Base-by-base conservation (phyloP, 2,113 vertebrate species). In the Mastomys natalensis region DNA sequence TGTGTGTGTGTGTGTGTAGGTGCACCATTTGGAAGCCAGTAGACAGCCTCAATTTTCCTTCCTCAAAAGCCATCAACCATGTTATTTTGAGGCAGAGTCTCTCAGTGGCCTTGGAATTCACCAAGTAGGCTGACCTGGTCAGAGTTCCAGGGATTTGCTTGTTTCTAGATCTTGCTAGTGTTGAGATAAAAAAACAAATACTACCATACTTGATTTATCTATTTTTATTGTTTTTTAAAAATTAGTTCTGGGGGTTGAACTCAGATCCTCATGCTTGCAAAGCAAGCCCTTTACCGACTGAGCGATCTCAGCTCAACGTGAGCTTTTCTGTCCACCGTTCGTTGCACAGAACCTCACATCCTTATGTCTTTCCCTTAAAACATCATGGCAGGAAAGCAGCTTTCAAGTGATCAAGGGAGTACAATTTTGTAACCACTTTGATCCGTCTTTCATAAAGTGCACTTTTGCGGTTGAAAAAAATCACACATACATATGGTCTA, bases 381-480 rank as follows among this genome's bases (percentile, higher is more conserved):
- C 24, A 15, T 5, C 29, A 22, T 10, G 77, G 24, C 21, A 58
- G 43, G 62, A 53, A 73, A 78, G 55, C 16, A 43, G 70, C 64
- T 84, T 66, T 43, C 19, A 95, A 48, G 26, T 24, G 51, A 58
- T 88, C 53, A 58, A 40, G n/a, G 64, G 68, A 64, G 81, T 68
- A 29, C 29, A 62, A 45, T 48, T n/a, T 58, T 70, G 3, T 29
- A 85, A 80, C 58, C 24, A 11, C 55, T 80, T 89, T 80, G 48
- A 86, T 89, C 34, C 3, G 12, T 43, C 78, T 90, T 87, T 53
- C 73, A 80, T 7, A 48, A 60, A 17, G 45, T 45, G 40, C 29
- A 43, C 8, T 58, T 91, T 53, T 80, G 84, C 31, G 64, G 53
- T 76, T 80, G 64, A 48, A 81, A 91, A 95, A 91, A 94, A 85